A percentile compares a stretch with the other conserved stretches of the same genome.
phyloP scores from a whole-genome alignment of 2,113 vertebrate genomes.

The Oenanthe oenanthe region DNA sequence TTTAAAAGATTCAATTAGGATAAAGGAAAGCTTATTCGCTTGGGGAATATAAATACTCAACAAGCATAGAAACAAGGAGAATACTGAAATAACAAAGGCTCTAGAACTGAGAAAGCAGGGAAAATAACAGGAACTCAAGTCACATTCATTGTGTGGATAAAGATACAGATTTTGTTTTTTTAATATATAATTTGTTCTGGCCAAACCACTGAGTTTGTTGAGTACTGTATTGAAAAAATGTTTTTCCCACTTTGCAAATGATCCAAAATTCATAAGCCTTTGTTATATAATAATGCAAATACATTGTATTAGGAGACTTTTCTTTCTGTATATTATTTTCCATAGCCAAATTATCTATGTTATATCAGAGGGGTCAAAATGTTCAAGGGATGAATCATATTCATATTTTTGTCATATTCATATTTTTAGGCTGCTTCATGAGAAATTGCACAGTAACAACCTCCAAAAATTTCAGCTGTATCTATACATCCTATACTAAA shows the following conservation, averaged over 20 bases:
- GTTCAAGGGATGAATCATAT: background rate
- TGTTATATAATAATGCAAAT: background rate
- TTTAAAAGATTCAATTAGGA: background rate
- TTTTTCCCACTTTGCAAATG: background rate
- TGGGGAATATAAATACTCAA: background rate
- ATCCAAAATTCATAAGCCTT: background rate
- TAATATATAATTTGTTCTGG: background rate
- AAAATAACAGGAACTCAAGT: background rate
- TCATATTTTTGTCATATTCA: background rate
- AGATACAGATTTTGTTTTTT: background rate
- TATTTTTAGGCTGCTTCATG: background rate
- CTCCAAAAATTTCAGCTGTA: background rate
- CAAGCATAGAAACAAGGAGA: background rate
- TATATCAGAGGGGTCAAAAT: background rate
- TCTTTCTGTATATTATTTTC: background rate
- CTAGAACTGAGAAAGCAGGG: background rate
- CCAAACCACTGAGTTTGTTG: background rate
- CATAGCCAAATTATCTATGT: background rate
- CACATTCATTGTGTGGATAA: background rate
- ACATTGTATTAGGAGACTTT: rapidly evolving
- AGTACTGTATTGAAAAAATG: background rate
- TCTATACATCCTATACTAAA: background rate
- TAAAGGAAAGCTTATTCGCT: background rate
- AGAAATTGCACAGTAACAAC: background rate
- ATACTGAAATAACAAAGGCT: background rate